Conservation (phyloP, 2,113 vertebrate species). For the Spea multiplicata region DNA sequence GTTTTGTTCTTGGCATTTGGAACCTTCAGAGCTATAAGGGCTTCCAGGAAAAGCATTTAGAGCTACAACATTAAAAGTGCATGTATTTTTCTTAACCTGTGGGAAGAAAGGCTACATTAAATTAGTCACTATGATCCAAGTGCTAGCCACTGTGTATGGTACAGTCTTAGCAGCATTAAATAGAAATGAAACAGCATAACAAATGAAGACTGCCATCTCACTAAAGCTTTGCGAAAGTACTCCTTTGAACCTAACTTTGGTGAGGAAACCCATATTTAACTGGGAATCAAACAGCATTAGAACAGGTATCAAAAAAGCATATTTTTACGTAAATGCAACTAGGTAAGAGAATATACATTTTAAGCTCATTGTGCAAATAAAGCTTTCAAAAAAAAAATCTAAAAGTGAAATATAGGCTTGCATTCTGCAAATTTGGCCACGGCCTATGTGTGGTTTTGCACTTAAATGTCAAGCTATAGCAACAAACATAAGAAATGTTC, state of each 20-base stretch:
- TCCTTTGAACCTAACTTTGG: constrained; percentile 22
- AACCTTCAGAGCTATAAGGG: too few relatives aligned
- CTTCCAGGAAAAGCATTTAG: too few relatives aligned
- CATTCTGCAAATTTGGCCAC: too few relatives aligned
- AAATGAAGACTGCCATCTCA: constrained; percentile 16
- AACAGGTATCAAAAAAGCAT: background rate
- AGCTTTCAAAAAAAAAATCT: background rate
- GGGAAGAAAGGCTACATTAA: too few relatives aligned
- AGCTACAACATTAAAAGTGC: too few relatives aligned
- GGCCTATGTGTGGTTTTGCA: too few relatives aligned
- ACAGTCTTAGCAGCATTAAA: constrained; percentile 21
- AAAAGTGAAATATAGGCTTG: too few relatives aligned
- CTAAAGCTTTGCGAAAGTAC: constrained; percentile 25
- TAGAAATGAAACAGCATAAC: background rate
- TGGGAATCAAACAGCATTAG: background rate
- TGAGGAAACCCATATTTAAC: constrained; percentile 21
- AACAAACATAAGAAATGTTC: too few relatives aligned
- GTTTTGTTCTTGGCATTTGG: too few relatives aligned
- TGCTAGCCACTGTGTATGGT: constrained; percentile 15
- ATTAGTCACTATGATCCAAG: too few relatives aligned
- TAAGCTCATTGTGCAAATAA: background rate
- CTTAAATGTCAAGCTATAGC: too few relatives aligned
- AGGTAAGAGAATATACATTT: background rate
- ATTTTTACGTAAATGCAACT: background rate
- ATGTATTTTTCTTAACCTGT: too few relatives aligned